Conservation (phyloP, 2,113 vertebrate genomes). For the Struthio camelus region DNA sequence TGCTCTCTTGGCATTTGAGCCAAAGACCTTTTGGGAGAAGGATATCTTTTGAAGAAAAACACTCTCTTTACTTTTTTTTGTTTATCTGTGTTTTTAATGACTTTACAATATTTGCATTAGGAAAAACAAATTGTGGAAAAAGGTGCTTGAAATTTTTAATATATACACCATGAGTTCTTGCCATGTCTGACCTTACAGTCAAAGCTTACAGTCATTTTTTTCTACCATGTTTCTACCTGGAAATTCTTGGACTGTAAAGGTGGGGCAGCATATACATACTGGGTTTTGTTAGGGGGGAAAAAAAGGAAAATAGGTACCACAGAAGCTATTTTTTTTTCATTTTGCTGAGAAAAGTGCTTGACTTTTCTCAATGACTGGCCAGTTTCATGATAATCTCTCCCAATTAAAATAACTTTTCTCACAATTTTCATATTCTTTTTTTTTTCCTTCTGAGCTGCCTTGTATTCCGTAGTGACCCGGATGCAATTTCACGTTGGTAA, state of each 20-base stretch:
- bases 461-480: not conserved
- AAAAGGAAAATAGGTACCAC: not conserved
- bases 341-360: not conserved
- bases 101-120: not conserved
- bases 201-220: not conserved
- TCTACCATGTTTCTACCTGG: not conserved
- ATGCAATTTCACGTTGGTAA: not conserved
- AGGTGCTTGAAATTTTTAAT: not conserved
- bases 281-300: not conserved
- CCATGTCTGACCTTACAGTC: not conserved
- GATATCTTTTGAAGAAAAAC: too few species aligned
- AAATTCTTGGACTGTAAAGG: not conserved
- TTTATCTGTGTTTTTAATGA: not conserved
- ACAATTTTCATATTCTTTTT: not conserved
- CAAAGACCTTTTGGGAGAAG: too few species aligned
- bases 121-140: not conserved
- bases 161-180: not conserved
- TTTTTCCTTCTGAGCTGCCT: not conserved
- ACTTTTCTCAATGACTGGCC: too few species aligned
- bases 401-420: not conserved
- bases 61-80: not conserved
- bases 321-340: not conserved
- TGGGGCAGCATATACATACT: not conserved
- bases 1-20: too few species aligned
- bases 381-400: not conserved